phyloP scores from a whole-genome alignment of 2,113 vertebrate species.

The Rhinoderma darwinii region DNA sequence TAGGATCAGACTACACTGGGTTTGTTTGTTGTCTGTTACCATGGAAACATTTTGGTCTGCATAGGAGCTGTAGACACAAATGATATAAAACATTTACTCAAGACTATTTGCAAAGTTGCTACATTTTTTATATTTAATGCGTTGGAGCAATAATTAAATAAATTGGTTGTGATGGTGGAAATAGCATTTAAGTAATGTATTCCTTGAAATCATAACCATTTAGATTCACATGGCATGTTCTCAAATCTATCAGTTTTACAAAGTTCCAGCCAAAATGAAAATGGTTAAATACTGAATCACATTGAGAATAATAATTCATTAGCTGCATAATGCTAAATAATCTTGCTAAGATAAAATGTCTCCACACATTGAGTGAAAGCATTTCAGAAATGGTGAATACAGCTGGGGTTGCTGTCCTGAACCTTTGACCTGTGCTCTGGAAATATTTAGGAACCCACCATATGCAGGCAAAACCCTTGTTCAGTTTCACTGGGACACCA shows the following conservation, averaged over 20 bases:
- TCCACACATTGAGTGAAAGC: constrained; percentile 57
- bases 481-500: constrained; percentile 63
- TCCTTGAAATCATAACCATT: not conserved
- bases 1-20: too few species aligned
- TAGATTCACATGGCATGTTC: too few species aligned
- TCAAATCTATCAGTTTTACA: not conserved
- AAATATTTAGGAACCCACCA: constrained; percentile 74
- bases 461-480: constrained; percentile 64
- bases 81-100: too few species aligned
- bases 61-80: too few species aligned
- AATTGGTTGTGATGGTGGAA: too few species aligned
- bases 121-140: too few species aligned
- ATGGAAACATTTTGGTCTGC: too few species aligned
- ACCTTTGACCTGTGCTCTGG: constrained; percentile 73
- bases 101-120: too few species aligned
- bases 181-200: not conserved
- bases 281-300: not conserved
- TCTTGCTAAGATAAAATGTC: not conserved
- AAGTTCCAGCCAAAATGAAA: not conserved
- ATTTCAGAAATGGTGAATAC: constrained; percentile 59
- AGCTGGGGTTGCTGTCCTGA: constrained; percentile 63
- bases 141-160: too few species aligned
- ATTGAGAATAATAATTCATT: not conserved
- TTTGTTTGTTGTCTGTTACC: too few species aligned
- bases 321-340: not conserved